These are phyloP conservation scores for Microctonus brassicae DNA, from an alignment of 2,888 invertebrate genomes.

Conservation along the genomic window DNA sequence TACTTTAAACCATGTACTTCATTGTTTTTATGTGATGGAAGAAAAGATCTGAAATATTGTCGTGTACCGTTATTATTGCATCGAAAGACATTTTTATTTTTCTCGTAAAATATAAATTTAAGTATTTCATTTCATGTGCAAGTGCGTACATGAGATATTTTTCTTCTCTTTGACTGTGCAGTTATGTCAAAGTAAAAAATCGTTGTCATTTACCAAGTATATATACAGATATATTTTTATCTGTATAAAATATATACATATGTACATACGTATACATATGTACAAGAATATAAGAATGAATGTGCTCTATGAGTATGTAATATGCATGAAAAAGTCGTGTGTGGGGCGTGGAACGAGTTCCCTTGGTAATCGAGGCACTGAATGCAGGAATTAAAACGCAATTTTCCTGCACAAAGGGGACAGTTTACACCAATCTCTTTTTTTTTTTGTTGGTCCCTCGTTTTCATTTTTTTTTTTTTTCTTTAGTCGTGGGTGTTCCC, in stretches of 20 bases:
- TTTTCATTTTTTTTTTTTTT: constrained; percentile 43
- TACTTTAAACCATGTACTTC: too few relatives aligned
- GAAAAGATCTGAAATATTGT: neutral
- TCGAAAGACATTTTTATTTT: neutral
- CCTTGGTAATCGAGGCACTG: constrained; percentile 57
- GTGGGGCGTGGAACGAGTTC: constrained; percentile 54
- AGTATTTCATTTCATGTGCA: neutral
- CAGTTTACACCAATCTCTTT: constrained; percentile 64
- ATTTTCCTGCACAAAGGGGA: constrained; percentile 67
- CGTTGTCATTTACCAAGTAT: constrained; percentile 15
- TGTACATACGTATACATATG: neutral
- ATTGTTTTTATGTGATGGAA: neutral
- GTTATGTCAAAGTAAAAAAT: constrained; percentile 22
- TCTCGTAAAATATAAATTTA: neutral
- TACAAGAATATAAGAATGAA: neutral
- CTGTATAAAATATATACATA: too few relatives aligned
- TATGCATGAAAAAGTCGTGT: constrained; percentile 61
- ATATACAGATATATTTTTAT: too few relatives aligned
- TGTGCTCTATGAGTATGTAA: constrained; percentile 54
- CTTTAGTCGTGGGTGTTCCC: neutral
- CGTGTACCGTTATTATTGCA: neutral
- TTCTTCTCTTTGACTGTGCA: neutral
- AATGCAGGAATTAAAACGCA: constrained; percentile 69
- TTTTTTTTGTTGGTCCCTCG: constrained; percentile 34
- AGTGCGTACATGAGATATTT: neutral